Percentiles rank a stretch among this genome's conserved stretches.
Conservation (phyloP, 2,888 invertebrate genomes). For the Sussaba pulchella region DNA sequence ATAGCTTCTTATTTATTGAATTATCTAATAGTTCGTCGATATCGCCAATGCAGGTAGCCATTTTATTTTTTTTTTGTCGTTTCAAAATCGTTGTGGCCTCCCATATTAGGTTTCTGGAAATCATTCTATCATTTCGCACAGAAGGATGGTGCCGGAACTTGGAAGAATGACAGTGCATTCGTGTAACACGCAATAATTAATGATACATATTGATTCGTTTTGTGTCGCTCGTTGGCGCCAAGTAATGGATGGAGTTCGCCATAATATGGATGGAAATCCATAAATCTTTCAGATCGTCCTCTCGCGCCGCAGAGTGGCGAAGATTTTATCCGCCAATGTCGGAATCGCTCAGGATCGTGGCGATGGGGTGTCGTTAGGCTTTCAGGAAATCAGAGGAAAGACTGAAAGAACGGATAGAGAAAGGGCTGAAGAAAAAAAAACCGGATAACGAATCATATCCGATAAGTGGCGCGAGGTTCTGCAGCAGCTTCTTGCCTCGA, state of each 20-base stretch:
- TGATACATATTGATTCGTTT: conserved; percentile 4
- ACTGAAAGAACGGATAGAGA: not conserved
- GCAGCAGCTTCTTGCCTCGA: conserved; percentile 51
- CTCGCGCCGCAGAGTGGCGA: conserved; percentile 7
- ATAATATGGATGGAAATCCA: conserved; percentile 31
- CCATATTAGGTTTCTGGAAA: too few species aligned
- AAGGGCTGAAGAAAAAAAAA: not conserved
- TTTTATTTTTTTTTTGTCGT: too few species aligned
- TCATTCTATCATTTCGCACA: too few species aligned
- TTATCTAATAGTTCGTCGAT: too few species aligned
- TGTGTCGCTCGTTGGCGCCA: not conserved
- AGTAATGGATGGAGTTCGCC: conserved; percentile 5
- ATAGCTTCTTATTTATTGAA: too few species aligned
- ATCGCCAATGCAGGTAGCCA: too few species aligned
- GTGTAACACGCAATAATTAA: not conserved
- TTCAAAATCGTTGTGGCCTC: too few species aligned
- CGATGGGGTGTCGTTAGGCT: not conserved
- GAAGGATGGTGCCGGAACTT: too few species aligned
- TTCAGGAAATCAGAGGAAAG: conserved; percentile 20
- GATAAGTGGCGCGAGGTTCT: conserved; percentile 56
- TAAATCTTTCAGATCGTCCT: conserved; percentile 25
- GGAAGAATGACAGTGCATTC: not conserved
- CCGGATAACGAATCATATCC: conserved; percentile 50
- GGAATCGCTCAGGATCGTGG: conserved; percentile 1
- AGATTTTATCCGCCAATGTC: conserved; percentile 14